Base-by-base conservation (phyloP, 2,888 invertebrate species). In the Tyria jacobaeae region DNA sequence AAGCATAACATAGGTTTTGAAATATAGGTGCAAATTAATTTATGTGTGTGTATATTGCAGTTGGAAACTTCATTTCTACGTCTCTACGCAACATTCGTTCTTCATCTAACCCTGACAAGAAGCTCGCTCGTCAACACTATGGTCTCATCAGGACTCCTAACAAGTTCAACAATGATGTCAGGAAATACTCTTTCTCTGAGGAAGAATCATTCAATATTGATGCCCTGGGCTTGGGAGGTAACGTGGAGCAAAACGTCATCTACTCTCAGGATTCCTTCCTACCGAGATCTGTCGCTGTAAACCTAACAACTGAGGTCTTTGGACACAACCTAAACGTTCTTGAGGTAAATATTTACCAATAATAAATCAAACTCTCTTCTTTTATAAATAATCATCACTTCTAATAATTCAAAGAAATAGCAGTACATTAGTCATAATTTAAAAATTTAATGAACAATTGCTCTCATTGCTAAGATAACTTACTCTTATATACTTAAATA, bases 11-110 rank as follows among this genome's bases (percentile, higher is more conserved):
- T n/a, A n/a, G n/a, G n/a, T n/a, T n/a, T n/a, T n/a, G n/a, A n/a
- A n/a, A n/a, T n/a, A n/a, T n/a, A n/a, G n/a, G n/a, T 44, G 17
- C 17, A 9, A 44, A 12, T 1, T 21, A 12, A 12, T 21, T 44
- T n/a, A 17, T 3, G 9, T 17, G 3, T 39, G 15, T 37, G 7
- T 17, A 14, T 21, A 31, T 57, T 62, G 0, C 71, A 94, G 98
- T 99, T 35, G 98, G 98, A 17, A 96, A 97, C 6, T 99, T 97
- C 90, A 97, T 99, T 72, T 95, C 96, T 15, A 95, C 97, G 0
- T 98, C 97, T 73, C 94, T 99, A 39, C 95, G 96, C 49, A 96
- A 96, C 77, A 94, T 98, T 61, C 95, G 97, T 44, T 95, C 97
- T 0, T 97, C 97, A 0, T 95, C 96, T 3, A 97, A 97, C 83